Conservation (phyloP, 92 coral and sea anemone species). For the Pocillopora meandrina region DNA sequence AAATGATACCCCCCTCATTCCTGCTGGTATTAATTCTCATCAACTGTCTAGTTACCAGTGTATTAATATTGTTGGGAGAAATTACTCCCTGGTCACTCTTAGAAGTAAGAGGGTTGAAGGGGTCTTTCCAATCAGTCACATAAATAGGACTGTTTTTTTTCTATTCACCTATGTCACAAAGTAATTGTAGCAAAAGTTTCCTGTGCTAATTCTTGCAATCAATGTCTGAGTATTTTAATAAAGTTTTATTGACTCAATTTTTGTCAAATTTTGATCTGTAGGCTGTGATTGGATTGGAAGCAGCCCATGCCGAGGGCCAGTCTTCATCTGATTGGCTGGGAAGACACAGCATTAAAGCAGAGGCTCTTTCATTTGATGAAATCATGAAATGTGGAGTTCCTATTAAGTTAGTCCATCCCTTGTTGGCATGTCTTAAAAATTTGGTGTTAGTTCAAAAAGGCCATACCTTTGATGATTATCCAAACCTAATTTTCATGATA, state of each 20-base stretch:
- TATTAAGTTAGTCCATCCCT: constrained; percentile 63
- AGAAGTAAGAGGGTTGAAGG: too few species aligned
- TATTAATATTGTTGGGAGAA: too few species aligned
- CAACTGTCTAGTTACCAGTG: too few species aligned
- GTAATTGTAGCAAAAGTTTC: background rate
- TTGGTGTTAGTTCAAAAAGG: background rate
- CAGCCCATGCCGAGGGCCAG: constrained; percentile 88
- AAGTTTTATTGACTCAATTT: background rate
- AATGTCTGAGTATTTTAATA: background rate
- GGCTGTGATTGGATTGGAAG: constrained; percentile 87
- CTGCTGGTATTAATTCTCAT: too few species aligned
- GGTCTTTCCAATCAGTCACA: too few species aligned
- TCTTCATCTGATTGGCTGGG: constrained; percentile 95
- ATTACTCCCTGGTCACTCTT: too few species aligned
- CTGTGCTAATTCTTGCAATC: background rate
- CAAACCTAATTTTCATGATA: background rate
- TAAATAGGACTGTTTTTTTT: too few species aligned
- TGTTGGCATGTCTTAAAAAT: background rate
- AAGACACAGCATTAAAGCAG: constrained; percentile 88
- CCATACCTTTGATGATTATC: background rate
- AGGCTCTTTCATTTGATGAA: constrained; percentile 79
- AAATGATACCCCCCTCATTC: too few species aligned
- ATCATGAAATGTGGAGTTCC: constrained; percentile 89
- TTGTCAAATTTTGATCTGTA: constrained; percentile 3
- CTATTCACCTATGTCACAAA: too few species aligned